Evolutionary conservation across 2,797 vertebrate genomes (phyloP).

Genomic region (Vipera latastei): DNA sequence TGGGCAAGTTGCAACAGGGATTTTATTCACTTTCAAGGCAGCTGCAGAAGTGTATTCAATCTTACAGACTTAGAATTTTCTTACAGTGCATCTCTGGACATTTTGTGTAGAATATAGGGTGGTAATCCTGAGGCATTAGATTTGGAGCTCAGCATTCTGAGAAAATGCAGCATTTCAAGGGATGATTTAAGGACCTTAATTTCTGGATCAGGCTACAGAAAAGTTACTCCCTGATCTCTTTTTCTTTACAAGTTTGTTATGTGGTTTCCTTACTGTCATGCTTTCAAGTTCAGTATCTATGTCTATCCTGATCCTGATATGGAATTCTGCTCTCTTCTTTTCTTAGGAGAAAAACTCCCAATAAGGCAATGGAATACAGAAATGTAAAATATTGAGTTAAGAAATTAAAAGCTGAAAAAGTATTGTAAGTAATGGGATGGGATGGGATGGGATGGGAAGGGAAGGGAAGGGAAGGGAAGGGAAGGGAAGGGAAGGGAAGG

Average conservation of each 20-base stretch:
- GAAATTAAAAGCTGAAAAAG: neutral
- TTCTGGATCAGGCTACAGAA: neutral
- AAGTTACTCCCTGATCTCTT: neutral
- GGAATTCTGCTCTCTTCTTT: neutral
- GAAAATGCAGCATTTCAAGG: neutral
- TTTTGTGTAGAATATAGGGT: neutral
- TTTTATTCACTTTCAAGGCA: neutral
- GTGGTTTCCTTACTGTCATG: neutral
- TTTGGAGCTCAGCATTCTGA: neutral
- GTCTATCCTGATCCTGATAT: neutral
- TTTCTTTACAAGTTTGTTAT: constrained; percentile 24
- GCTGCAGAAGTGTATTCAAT: neutral
- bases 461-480: neutral
- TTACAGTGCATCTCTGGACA: neutral
- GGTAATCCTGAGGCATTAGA: neutral
- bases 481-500: too few relatives aligned
- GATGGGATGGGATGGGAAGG: neutral
- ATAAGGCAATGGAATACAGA: neutral
- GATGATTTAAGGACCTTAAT: neutral
- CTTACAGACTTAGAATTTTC: neutral
- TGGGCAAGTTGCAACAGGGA: neutral
- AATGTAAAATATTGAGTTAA: constrained; percentile 5
- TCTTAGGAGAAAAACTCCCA: too few relatives aligned
- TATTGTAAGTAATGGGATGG: neutral
- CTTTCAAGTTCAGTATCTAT: constrained; percentile 5